Conservation (phyloP, 2,113 vertebrate species). For the Formicarius rufipectus region DNA sequence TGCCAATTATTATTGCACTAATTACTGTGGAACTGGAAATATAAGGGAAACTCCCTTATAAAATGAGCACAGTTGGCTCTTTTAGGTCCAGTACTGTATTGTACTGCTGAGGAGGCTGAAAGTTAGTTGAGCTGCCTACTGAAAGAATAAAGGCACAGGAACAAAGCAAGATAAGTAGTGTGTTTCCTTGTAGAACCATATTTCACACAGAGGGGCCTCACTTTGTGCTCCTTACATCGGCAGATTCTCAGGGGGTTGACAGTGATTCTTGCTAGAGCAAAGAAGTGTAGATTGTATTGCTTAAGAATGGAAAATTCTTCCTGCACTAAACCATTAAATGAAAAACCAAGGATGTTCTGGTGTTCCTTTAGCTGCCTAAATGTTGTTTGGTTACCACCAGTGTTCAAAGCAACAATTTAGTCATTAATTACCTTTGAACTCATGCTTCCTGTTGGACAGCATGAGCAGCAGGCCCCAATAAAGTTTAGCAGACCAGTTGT, state of each 20-base stretch:
- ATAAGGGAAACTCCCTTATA: background rate
- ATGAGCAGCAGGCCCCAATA: background rate
- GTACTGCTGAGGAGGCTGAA: background rate
- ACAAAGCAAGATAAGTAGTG: background rate
- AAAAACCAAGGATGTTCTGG: background rate
- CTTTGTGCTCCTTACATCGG: background rate
- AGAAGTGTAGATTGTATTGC: background rate
- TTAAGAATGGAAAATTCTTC: background rate
- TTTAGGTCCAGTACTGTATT: background rate
- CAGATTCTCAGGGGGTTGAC: background rate
- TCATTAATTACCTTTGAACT: background rate
- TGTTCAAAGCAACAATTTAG: background rate
- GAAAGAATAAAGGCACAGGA: background rate
- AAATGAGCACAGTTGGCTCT: background rate
- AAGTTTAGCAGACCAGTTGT: background rate
- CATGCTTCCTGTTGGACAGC: background rate
- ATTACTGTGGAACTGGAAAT: background rate
- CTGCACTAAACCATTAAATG: background rate
- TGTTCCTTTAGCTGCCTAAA: background rate
- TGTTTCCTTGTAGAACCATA: background rate
- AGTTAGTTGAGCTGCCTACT: background rate
- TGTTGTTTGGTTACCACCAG: background rate
- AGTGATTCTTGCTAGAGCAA: background rate
- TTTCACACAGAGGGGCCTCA: background rate
- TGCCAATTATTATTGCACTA: background rate